Evolutionary conservation across 2,888 invertebrate genomes (phyloP).

Genomic region (Oxystoma pomonae): DNA sequence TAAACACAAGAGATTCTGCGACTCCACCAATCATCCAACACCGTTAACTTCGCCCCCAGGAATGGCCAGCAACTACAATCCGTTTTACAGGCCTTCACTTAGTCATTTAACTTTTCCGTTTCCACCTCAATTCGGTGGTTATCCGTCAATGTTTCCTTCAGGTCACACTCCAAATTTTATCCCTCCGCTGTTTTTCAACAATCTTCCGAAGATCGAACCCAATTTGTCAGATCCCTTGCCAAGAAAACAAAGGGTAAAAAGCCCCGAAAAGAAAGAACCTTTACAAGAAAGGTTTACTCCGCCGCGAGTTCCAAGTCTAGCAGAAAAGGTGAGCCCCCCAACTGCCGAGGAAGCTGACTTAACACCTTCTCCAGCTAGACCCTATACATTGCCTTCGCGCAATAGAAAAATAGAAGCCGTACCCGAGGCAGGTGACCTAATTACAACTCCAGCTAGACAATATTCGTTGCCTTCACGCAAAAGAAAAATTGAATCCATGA

Average conservation of each 20-base stretch:
- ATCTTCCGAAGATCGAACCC: slow-evolving; percentile 26
- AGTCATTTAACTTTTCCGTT: slow-evolving; percentile 55
- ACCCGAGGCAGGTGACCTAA: slow-evolving; percentile 8
- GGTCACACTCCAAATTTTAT: slow-evolving; percentile 55
- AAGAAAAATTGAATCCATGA: slow-evolving; percentile 14
- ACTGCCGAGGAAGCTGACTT: slow-evolving; percentile 64
- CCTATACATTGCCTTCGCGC: slow-evolving; percentile 30
- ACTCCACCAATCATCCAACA: slow-evolving; percentile 61
- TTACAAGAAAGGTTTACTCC: slow-evolving; percentile 56
- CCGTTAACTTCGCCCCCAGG: slow-evolving; percentile 38
- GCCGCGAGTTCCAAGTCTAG: slow-evolving; percentile 47
- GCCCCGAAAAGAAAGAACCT: slow-evolving; percentile 22
- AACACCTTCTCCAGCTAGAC: slow-evolving; percentile 63
- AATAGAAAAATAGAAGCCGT: slow-evolving; percentile 7
- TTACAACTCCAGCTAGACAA: too few species aligned
- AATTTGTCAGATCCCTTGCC: neutral
- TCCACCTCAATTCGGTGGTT: slow-evolving; percentile 56
- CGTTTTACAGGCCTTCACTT: slow-evolving; percentile 67
- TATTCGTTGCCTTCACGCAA: neutral
- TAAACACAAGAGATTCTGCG: slow-evolving; percentile 96
- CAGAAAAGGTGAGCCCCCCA: slow-evolving; percentile 55
- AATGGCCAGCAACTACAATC: slow-evolving; percentile 45
- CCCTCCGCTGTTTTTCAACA: slow-evolving; percentile 63
- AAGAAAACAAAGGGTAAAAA: slow-evolving; percentile 10
- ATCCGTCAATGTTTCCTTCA: slow-evolving; percentile 43